Evolutionary conservation across 1,140 invertebrate genomes (phyloP).

Genomic region (Sitobion miscanthi): DNA sequence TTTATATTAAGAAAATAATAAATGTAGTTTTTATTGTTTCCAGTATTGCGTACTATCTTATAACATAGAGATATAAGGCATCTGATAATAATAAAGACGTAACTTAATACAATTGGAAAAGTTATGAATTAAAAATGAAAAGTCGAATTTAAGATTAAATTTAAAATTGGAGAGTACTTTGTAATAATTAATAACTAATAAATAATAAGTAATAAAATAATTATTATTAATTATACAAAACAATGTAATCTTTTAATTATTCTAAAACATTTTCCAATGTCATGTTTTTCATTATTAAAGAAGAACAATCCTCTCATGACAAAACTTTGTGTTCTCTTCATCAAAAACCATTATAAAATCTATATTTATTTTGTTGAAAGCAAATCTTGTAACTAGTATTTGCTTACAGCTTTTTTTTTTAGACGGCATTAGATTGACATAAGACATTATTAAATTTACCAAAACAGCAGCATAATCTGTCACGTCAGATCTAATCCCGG

Average conservation of each 20-base stretch:
- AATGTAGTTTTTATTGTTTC: too few species aligned
- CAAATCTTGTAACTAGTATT: too few species aligned
- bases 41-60: too few species aligned
- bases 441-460: neutral
- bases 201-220: too few species aligned
- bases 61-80: too few species aligned
- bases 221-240: neutral
- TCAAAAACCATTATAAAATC: neutral
- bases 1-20: too few species aligned
- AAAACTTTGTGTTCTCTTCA: neutral
- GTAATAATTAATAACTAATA: too few species aligned
- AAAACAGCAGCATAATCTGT: neutral
- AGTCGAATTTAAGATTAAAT: neutral
- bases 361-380: neutral
- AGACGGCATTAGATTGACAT: neutral
- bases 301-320: neutral
- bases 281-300: neutral
- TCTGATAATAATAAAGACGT: too few species aligned
- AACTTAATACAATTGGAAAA: neutral
- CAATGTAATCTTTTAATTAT: neutral
- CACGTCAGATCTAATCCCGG: neutral
- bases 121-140: neutral
- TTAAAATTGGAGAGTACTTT: neutral
- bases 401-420: neutral
- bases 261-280: neutral